phyloP scores from a whole-genome alignment of 1,140 invertebrate species.

The Philopotamus ludificatus region DNA sequence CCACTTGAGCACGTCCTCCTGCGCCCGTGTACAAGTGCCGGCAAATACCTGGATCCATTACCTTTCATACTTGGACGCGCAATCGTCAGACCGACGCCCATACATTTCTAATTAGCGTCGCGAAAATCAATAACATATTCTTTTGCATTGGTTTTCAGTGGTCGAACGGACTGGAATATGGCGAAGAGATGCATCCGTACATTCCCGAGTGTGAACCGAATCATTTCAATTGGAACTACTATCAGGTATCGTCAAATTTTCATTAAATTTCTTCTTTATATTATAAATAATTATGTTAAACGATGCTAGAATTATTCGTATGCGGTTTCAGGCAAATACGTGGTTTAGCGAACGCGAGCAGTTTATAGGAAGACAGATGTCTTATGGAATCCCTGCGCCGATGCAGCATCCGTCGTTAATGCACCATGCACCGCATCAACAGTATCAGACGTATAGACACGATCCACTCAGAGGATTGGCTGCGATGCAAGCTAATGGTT shows the following conservation, averaged over 20 bases:
- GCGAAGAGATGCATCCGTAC: constrained; percentile 17
- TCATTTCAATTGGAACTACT: constrained; percentile 18
- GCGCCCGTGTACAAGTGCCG: constrained; percentile 3
- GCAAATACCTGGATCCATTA: constrained; percentile 19
- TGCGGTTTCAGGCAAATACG: not conserved
- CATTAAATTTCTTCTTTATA: not conserved
- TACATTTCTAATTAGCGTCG: not conserved
- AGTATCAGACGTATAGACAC: constrained; percentile 22
- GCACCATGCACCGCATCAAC: constrained; percentile 10
- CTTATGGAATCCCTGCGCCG: constrained; percentile 8
- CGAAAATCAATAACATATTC: not conserved
- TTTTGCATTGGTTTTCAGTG: not conserved
- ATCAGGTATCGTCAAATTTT: constrained; percentile 18
- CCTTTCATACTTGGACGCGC: constrained; percentile 3
- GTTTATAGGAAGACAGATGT: constrained; percentile 1
- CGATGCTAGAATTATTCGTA: too few relatives aligned
- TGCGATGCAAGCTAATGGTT: constrained; percentile 30
- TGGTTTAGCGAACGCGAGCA: constrained; percentile 5
- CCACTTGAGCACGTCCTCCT: constrained; percentile 8
- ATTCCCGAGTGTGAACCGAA: constrained; percentile 10
- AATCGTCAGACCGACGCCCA: not conserved
- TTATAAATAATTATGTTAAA: not conserved
- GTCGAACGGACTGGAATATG: constrained; percentile 16
- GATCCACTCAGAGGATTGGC: constrained; percentile 34
- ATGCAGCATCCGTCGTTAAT: constrained; percentile 2